A percentile compares a stretch with the other conserved stretches of the same genome.
Conservation (phyloP, 1,140 invertebrate species). For the Rhagoletis pomonella region DNA sequence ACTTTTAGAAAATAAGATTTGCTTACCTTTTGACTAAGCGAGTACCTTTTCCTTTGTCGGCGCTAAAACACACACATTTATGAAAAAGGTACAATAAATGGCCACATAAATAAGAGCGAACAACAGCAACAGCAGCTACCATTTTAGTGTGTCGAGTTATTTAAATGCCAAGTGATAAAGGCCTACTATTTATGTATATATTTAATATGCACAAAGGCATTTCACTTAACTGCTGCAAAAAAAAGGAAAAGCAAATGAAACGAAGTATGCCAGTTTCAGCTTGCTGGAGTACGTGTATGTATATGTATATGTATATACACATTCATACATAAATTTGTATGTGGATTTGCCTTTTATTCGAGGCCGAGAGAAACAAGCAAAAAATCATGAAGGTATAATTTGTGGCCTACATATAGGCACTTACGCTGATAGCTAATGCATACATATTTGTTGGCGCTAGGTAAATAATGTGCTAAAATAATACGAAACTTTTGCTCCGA, state of each 20-base stretch:
- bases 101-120: not conserved
- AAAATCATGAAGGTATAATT: not conserved
- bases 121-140: not conserved
- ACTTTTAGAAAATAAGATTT: not conserved
- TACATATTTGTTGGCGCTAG: not conserved
- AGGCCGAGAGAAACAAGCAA: not conserved
- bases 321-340: not conserved
- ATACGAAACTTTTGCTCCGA: not conserved
- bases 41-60: not conserved
- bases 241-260: not conserved
- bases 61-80: not conserved
- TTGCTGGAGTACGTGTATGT: not conserved
- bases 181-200: not conserved
- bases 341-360: not conserved
- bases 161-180: slow-evolving; percentile 9
- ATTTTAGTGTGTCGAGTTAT: not conserved
- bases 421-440: not conserved
- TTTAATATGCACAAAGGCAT: slow-evolving; percentile 1
- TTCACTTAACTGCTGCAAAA: not conserved
- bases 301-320: no score
- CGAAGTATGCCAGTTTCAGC: no score
- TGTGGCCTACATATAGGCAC: slow-evolving; percentile 1
- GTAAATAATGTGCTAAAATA: not conserved
- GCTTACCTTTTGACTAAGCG: no score
- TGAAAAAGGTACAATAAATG: slow-evolving; percentile 14